Conservation (phyloP, 2,888 invertebrate species). For the Dicranocentrus wangi region DNA sequence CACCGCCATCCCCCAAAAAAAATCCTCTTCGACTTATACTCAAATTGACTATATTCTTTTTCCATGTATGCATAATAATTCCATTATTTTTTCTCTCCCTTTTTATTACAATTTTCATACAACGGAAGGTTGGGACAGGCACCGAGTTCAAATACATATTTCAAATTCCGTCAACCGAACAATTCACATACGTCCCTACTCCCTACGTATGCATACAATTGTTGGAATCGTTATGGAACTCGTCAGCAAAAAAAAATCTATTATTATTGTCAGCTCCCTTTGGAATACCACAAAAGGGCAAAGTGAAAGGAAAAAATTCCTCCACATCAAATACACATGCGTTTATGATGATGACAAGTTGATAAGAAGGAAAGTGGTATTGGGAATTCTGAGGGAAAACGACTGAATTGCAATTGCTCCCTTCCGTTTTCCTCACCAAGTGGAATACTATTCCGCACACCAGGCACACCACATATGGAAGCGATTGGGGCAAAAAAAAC, state of each 20-base stretch:
- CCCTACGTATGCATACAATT: background rate
- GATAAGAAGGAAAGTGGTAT: background rate
- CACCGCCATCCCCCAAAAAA: background rate
- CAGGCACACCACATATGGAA: background rate
- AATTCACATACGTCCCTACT: no score
- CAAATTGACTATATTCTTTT: conserved; percentile 14
- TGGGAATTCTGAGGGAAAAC: background rate
- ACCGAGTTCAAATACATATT: background rate
- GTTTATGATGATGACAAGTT: conserved; percentile 21
- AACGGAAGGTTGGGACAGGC: conserved; percentile 5
- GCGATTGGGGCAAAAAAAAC: background rate
- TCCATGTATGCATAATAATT: conserved; percentile 42
- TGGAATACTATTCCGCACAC: background rate
- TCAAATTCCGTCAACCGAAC: conserved; percentile 2
- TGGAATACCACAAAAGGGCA: background rate
- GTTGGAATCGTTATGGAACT: background rate
- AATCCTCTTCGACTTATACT: background rate
- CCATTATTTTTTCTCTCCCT: conserved; percentile 34
- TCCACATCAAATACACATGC: background rate
- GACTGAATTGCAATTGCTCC: conserved; percentile 17
- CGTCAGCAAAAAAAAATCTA: conserved; percentile 1
- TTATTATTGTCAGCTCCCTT: background rate
- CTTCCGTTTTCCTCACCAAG: background rate
- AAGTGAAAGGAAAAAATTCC: background rate
- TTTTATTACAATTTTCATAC: conserved; percentile 51